A percentile compares a stretch with the other conserved stretches of the same genome.
These are phyloP conservation scores for Xiphophorus couchianus DNA, from an alignment of 2,113 vertebrate genomes.

Conservation along the genomic window DNA sequence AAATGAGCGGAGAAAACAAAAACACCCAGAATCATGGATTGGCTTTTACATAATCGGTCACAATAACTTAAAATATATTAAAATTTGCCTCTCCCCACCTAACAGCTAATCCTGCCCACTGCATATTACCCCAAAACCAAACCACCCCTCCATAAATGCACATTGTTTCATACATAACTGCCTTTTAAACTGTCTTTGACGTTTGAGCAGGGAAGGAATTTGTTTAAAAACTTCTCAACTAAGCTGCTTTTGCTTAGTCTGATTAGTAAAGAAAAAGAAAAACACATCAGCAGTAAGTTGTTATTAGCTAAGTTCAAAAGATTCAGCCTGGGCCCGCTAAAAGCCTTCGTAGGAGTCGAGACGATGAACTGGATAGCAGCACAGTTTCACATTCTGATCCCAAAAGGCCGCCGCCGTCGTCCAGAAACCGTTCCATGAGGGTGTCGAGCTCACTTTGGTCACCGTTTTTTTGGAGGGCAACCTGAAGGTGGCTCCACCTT, in stretches of 20 bases:
- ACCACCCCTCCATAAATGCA: constrained; percentile 68
- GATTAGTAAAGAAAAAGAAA: constrained; percentile 45
- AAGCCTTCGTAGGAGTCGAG: constrained; percentile 45
- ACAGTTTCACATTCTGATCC: constrained; percentile 74
- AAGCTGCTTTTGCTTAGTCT: constrained; percentile 57
- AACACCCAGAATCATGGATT: constrained; percentile 69
- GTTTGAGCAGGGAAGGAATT: constrained; percentile 48
- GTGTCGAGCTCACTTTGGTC: constrained; percentile 34
- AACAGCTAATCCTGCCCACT: constrained; percentile 56
- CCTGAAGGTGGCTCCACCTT: constrained; percentile 36
- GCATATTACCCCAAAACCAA: constrained; percentile 53
- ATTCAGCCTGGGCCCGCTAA: constrained; percentile 50
- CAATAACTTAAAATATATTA: constrained; percentile 81
- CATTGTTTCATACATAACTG: constrained; percentile 69
- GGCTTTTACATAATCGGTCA: constrained; percentile 73
- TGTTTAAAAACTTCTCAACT: constrained; percentile 46
- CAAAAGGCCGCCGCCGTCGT: constrained; percentile 49
- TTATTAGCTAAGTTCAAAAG: constrained; percentile 53
- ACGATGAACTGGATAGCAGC: constrained; percentile 68
- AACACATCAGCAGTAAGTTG: constrained; percentile 51
- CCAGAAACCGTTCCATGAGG: constrained; percentile 35
- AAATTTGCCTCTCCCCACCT: constrained; percentile 68
- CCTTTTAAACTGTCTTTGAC: constrained; percentile 67
- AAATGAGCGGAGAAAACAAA: constrained; percentile 66
- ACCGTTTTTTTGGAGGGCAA: constrained; percentile 10